A percentile compares a stretch with the other conserved stretches of the same genome.
These are phyloP conservation scores for Cassiopea andromeda DNA, from an alignment of 30 jellyfish, hydroid and myxozoan species.

Conservation along the genomic window DNA sequence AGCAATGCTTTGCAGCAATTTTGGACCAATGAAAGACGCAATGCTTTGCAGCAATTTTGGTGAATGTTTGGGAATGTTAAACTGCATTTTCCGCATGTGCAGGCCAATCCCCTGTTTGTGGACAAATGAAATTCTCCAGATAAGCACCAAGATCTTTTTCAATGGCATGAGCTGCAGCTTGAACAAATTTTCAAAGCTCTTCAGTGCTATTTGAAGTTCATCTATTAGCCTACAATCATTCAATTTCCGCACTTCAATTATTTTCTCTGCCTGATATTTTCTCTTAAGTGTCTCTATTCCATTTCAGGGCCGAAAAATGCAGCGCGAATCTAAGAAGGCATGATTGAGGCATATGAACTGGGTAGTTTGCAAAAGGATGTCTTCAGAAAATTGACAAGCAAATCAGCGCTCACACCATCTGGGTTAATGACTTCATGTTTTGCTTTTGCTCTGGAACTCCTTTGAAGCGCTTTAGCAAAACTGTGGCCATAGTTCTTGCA, in stretches of 20 bases:
- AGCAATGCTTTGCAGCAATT: constrained; percentile 44
- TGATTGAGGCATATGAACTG: not conserved
- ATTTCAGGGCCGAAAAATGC: constrained; percentile 34
- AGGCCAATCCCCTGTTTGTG: constrained; percentile 63
- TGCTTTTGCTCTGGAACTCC: not conserved
- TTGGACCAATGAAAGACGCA: constrained; percentile 31
- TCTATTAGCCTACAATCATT: constrained; percentile 30
- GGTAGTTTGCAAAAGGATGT: not conserved
- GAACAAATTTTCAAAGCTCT: constrained; percentile 7
- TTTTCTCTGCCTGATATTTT: constrained; percentile 17
- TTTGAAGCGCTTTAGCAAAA: constrained; percentile 15
- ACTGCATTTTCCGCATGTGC: constrained; percentile 57
- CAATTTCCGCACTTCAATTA: constrained; percentile 22
- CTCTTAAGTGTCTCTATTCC: constrained; percentile 26
- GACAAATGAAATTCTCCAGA: constrained; percentile 16
- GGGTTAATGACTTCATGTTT: not conserved
- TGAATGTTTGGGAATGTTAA: not conserved
- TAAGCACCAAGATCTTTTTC: constrained; percentile 2
- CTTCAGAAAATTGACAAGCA: not conserved
- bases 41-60: not conserved
- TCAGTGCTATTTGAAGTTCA: constrained; percentile 18
- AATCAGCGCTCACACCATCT: not conserved
- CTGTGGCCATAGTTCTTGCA: constrained; percentile 50
- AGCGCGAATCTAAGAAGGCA: constrained; percentile 30
- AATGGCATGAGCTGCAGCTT: constrained; percentile 30